These are phyloP conservation scores for Scolanthus callimorphus DNA, from an alignment of 92 coral and sea anemone species.

Conservation along the genomic window DNA sequence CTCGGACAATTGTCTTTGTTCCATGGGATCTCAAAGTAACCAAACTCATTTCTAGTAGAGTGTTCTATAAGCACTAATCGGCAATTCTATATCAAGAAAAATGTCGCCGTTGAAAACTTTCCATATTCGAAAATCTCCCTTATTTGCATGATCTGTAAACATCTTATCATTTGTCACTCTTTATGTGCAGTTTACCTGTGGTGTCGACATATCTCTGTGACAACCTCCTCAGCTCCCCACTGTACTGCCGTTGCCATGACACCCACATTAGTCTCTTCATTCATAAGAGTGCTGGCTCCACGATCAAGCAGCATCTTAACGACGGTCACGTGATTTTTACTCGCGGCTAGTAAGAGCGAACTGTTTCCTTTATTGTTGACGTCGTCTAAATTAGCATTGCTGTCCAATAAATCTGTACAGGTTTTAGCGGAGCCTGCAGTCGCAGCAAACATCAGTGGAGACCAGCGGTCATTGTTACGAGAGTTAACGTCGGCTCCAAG, in stretches of 20 bases:
- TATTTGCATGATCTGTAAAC: too few relatives aligned
- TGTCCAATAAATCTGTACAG: conserved; percentile 24
- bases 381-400: conserved; percentile 38
- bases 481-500: conserved; percentile 49
- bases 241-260: conserved; percentile 35
- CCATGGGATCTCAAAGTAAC: too few relatives aligned
- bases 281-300: conserved; percentile 34
- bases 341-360: conserved; percentile 45
- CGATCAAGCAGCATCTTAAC: conserved; percentile 13
- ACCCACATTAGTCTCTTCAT: conserved; percentile 11
- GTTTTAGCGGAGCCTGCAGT: conserved; percentile 28
- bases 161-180: too few relatives aligned
- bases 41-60: too few relatives aligned
- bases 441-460: conserved; percentile 66
- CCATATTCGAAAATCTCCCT: too few relatives aligned
- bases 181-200: too few relatives aligned
- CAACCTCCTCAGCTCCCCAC: conserved; percentile 36
- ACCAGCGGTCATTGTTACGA: conserved; percentile 33
- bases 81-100: too few relatives aligned
- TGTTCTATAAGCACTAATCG: too few relatives aligned
- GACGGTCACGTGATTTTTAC: conserved; percentile 24
- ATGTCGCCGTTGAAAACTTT: too few relatives aligned
- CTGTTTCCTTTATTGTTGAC: conserved; percentile 37
- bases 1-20: too few relatives aligned
- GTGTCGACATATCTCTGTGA: conserved; percentile 25